Conservation (phyloP, 2,797 vertebrate species). For the Gobio occitaniae region DNA sequence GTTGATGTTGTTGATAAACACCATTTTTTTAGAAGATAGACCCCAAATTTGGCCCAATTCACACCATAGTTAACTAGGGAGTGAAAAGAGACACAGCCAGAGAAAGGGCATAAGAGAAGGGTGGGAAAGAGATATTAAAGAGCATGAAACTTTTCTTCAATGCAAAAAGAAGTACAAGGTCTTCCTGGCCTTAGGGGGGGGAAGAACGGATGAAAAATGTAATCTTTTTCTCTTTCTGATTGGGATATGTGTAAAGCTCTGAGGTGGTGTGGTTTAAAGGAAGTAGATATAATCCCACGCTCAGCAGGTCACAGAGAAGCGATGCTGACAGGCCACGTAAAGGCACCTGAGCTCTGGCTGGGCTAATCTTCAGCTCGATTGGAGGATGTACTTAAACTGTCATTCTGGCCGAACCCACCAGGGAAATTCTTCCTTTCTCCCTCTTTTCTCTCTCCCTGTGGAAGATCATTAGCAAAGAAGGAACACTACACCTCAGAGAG, state of each 20-base stretch:
- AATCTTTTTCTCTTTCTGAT: constrained; percentile 54
- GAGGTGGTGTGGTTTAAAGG: constrained; percentile 35
- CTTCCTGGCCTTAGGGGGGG: background rate
- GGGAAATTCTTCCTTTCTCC: constrained; percentile 49
- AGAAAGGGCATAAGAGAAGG: constrained; percentile 18
- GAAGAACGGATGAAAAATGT: constrained; percentile 8
- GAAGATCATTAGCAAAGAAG: constrained; percentile 39
- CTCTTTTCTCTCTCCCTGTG: constrained; percentile 24
- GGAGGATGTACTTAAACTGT: constrained; percentile 50
- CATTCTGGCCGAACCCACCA: constrained; percentile 36
- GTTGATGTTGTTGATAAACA: background rate
- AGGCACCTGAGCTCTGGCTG: constrained; percentile 44
- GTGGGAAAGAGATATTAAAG: constrained; percentile 14
- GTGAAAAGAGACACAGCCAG: background rate
- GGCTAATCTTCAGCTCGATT: constrained; percentile 41
- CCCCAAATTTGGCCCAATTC: background rate
- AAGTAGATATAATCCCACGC: constrained; percentile 46
- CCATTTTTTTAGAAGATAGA: background rate
- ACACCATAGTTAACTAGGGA: background rate
- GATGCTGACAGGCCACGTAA: constrained; percentile 36
- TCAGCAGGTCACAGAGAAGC: constrained; percentile 38
- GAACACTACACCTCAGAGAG: constrained; percentile 46
- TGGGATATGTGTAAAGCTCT: constrained; percentile 45
- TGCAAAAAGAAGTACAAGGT: constrained; percentile 33
- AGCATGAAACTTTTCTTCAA: constrained; percentile 7